Evolutionary conservation across 2,888 invertebrate species (phyloP), one percentile per base, ranked within the genome.

Genomic region (Octodonta nipae): DNA sequence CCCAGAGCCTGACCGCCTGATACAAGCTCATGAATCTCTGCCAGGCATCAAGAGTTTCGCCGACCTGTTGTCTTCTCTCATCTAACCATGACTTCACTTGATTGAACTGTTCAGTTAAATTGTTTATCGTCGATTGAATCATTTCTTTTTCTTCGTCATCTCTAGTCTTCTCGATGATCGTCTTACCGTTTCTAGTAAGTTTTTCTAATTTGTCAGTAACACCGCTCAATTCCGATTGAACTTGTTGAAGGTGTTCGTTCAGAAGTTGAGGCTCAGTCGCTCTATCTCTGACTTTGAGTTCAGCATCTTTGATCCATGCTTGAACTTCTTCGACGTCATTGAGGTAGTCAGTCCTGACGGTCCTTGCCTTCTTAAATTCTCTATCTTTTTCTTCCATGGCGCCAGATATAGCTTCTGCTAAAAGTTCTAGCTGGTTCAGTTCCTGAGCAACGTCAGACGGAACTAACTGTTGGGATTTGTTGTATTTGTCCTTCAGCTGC

Each of bases 41-140:
- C 73, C 87, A 88, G 14, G 88, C 84, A 52, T 89, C 89, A 49
- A 89, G 69, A 37, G 83, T 82, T 53, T 88, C 87, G 32, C 82
- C 83, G 20, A 88, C 79, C 55, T 81, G 78, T 48, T 79, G 78
- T 54, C 79, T 82, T 57, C 82, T 78, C 49, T 86, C 80, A 38
- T 88, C 87, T 45, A 89, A 65, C 73, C 81, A 80, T 35, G 73
- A 70, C 49, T 74, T 76, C 1, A 88, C 74, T 46, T 84, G 81
- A 17, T 73, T 69, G 54, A 89, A 66, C 60, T 87, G 85, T 14
- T 86, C 84, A 13, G 75, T 73, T 38, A 88, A 64, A 38, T 76
- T 78, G 35, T 76, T 70, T 37, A 87, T 73, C 1, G 86, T 85
- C 25, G 73, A 75, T 49, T 75, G 73, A 34, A 89, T 75, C 34